Evolutionary conservation across 2,797 vertebrate species (phyloP).

Genomic region (Spheniscus humboldti): DNA sequence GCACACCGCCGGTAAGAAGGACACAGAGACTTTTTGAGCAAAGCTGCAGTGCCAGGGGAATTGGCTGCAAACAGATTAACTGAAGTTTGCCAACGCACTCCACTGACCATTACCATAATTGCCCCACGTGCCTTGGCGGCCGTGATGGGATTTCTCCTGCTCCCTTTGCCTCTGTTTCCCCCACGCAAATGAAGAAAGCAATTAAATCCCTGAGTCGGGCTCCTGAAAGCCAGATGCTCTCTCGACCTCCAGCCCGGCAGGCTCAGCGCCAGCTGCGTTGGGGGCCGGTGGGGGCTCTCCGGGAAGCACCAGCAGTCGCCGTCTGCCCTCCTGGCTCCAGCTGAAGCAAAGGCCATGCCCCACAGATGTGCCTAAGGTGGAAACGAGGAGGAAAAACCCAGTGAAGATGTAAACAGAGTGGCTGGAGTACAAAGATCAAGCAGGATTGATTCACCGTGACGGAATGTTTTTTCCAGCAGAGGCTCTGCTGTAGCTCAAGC

Average conservation of each 20-base stretch:
- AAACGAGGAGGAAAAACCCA: background rate
- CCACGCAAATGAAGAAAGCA: no score
- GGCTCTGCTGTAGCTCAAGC: background rate
- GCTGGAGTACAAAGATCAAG: background rate
- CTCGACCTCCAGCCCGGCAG: background rate
- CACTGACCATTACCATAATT: background rate
- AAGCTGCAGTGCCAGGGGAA: background rate
- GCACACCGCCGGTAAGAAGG: accelerated
- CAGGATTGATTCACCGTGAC: background rate
- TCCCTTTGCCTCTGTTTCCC: background rate
- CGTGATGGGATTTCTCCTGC: background rate
- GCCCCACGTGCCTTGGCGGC: background rate
- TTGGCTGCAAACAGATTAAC: background rate
- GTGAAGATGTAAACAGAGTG: background rate
- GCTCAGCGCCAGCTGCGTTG: background rate
- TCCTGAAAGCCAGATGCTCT: background rate
- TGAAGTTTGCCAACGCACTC: background rate
- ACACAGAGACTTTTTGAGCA: background rate
- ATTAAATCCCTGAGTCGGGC: background rate
- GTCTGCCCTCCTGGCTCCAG: background rate
- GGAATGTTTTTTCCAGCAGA: background rate
- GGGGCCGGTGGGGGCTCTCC: background rate
- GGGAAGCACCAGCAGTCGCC: background rate
- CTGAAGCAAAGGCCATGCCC: background rate
- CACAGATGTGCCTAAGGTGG: background rate